These are phyloP conservation scores for Trididemnum clinides DNA, from an alignment of 23 tunicate genomes.

Conservation along the genomic window DNA sequence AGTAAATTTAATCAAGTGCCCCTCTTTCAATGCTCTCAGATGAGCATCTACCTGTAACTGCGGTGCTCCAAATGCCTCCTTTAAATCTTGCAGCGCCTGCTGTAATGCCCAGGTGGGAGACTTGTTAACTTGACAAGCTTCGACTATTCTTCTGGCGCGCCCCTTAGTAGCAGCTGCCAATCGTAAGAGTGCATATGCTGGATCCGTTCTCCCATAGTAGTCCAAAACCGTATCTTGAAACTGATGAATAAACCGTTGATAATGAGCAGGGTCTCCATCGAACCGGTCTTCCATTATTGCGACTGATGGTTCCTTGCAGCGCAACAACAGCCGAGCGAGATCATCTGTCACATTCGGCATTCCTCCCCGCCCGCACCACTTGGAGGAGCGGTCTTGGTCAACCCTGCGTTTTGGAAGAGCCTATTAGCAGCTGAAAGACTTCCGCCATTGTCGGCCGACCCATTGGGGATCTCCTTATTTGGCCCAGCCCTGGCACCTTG, in stretches of 20 bases:
- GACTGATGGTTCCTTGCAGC: background rate
- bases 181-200: background rate
- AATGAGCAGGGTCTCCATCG: background rate
- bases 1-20: background rate
- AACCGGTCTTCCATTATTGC: background rate
- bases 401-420: too few relatives aligned
- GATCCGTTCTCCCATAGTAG: background rate
- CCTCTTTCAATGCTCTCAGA: background rate
- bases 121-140: background rate
- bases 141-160: background rate
- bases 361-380: too few relatives aligned
- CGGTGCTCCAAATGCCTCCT: background rate
- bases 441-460: too few relatives aligned
- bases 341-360: background rate
- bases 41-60: constrained; percentile 1
- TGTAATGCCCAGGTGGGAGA: background rate
- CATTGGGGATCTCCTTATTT: too few relatives aligned
- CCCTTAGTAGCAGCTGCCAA: background rate
- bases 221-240: too few relatives aligned
- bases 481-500: too few relatives aligned
- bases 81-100: background rate
- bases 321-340: background rate
- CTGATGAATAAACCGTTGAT: background rate
- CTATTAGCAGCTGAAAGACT: too few relatives aligned
- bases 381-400: too few relatives aligned